Percentiles rank a stretch among this genome's conserved stretches.
These are phyloP conservation scores for Pedetes capensis DNA, from an alignment of 2,113 vertebrate species.

Conservation along the genomic window DNA sequence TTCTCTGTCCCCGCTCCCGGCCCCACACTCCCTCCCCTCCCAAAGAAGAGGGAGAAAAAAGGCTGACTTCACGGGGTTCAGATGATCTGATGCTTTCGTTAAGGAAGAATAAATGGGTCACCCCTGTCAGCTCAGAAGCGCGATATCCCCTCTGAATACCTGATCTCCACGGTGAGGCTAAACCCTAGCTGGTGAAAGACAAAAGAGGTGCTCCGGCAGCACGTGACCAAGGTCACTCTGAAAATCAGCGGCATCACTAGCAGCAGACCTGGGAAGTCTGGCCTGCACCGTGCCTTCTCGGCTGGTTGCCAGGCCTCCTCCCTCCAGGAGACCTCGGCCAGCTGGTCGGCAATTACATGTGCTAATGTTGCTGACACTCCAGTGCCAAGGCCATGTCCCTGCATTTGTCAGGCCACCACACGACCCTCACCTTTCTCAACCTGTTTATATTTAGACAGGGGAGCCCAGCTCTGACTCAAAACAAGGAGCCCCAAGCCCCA, in stretches of 20 bases:
- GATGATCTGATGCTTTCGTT: slow-evolving; percentile 11
- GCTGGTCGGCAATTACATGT: slow-evolving; percentile 43
- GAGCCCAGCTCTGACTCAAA: not conserved
- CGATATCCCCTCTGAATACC: not conserved
- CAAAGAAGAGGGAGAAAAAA: not conserved
- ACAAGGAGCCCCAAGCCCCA: not conserved
- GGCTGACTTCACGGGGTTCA: not conserved
- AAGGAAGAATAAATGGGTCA: slow-evolving; percentile 36
- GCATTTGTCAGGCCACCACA: not conserved
- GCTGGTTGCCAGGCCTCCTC: no score
- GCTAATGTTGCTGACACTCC: not conserved
- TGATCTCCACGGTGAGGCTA: not conserved
- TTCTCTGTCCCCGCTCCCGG: not conserved
- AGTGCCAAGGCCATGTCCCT: not conserved
- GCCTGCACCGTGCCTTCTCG: not conserved
- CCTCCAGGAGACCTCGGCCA: not conserved
- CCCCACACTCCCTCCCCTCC: not conserved
- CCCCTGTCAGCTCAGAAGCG: not conserved
- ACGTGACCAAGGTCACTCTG: slow-evolving; percentile 39
- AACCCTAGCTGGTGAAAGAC: not conserved
- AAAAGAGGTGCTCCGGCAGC: not conserved
- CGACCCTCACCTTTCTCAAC: not conserved
- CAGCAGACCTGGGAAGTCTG: not conserved
- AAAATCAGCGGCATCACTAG: not conserved
- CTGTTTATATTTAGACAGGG: not conserved